phyloP scores from a whole-genome alignment of 2,888 invertebrate genomes.

The Helleia helle region DNA sequence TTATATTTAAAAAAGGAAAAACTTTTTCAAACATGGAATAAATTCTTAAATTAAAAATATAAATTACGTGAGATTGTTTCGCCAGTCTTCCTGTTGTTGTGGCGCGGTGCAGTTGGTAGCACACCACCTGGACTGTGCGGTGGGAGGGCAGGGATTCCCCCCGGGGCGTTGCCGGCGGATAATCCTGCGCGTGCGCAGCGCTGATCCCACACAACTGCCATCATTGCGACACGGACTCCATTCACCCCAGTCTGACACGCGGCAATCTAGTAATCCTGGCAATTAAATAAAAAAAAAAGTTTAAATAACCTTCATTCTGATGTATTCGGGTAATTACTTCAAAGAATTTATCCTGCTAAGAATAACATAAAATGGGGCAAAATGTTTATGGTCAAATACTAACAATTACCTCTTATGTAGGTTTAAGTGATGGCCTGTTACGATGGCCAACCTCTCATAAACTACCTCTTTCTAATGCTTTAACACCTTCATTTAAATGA shows the following conservation, averaged over 20 bases:
- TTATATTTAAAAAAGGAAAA: conserved; percentile 18
- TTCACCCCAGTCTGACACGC: conserved; percentile 88
- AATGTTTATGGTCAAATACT: no score
- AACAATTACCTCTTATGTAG: no score
- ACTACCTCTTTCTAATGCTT: no score
- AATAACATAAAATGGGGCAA: no score
- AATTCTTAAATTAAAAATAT: conserved; percentile 17
- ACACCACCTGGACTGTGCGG: conserved; percentile 91
- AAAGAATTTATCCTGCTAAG: no score
- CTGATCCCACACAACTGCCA: conserved; percentile 93
- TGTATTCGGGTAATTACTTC: no score
- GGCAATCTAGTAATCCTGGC: conserved; percentile 82
- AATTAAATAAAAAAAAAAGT: not conserved
- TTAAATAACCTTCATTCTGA: no score
- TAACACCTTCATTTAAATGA: no score
- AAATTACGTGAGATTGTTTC: conserved; percentile 59
- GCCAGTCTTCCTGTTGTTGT: conserved; percentile 43
- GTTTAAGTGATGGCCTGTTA: no score
- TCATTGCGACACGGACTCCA: conserved; percentile 92
- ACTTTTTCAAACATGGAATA: conserved; percentile 19
- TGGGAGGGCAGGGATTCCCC: conserved; percentile 87
- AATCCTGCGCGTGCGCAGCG: conserved; percentile 84
- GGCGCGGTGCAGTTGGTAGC: conserved; percentile 75
- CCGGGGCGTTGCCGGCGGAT: conserved; percentile 84
- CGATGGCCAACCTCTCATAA: no score